Evolutionary conservation across 2,888 invertebrate species (phyloP).

Genomic region (Leucoma salicis): DNA sequence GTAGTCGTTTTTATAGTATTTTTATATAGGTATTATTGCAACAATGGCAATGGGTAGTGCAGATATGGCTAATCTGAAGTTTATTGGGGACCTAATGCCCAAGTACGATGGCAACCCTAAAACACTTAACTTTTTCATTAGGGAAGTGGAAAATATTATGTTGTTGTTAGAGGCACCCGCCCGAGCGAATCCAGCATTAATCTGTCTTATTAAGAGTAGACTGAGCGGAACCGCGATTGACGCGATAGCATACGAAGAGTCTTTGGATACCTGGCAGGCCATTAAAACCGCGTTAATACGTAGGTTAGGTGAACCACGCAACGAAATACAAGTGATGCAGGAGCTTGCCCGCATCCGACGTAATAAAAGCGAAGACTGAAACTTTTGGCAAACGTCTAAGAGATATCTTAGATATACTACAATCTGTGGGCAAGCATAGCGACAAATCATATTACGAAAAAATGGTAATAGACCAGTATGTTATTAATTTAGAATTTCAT

Average conservation of each 20-base stretch:
- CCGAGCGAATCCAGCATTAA: conserved; percentile 13
- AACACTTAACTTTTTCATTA: conserved; percentile 27
- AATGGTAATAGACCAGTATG: conserved; percentile 22
- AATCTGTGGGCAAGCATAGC: conserved; percentile 9
- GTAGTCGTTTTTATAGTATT: too few relatives aligned
- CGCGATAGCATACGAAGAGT: conserved; percentile 4
- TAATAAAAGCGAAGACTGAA: conserved; percentile 8
- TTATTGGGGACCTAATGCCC: too few relatives aligned
- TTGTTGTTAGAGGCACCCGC: conserved; percentile 14
- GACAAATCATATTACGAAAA: conserved; percentile 20
- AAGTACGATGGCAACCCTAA: conserved; percentile 31
- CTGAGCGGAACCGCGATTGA: conserved; percentile 17
- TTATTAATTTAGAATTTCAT: conserved; percentile 27
- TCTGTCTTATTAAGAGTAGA: conserved; percentile 30
- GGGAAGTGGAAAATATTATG: conserved; percentile 30
- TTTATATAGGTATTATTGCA: too few relatives aligned
- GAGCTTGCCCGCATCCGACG: conserved; percentile 15
- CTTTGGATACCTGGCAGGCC: conserved; percentile 3
- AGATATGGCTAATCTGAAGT: too few relatives aligned
- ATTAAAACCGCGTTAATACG: conserved; percentile 17
- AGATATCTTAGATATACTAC: too few relatives aligned
- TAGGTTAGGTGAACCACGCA: conserved; percentile 25
- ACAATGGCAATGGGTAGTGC: too few relatives aligned
- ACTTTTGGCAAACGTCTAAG: conserved; percentile 17
- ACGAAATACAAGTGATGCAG: conserved; percentile 20